Conservation (phyloP, 2,797 vertebrate species). For the Sarcoramphus papa region DNA sequence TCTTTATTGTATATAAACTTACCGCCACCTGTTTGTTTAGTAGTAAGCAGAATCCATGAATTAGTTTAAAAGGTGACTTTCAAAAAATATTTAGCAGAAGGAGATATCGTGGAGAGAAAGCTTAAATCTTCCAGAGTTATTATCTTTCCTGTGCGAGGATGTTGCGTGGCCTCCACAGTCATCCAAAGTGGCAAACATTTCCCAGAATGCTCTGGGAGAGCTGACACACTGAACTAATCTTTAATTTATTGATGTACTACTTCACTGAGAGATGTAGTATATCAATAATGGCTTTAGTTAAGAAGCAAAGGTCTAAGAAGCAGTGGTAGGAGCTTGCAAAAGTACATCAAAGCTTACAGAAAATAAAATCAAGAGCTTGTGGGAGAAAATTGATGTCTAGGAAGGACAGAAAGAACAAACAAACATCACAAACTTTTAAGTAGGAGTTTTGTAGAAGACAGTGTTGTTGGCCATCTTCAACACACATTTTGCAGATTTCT, state of each 20-base stretch:
- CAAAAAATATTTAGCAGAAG: constrained; percentile 17
- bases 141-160: background rate
- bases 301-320: constrained; percentile 69
- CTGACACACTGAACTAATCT: constrained; percentile 69
- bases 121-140: constrained; percentile 18
- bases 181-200: constrained; percentile 33
- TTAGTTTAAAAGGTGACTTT: constrained; percentile 47
- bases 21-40: background rate
- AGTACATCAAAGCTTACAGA: constrained; percentile 59
- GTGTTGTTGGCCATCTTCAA: background rate
- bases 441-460: background rate
- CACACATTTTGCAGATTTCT: background rate
- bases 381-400: constrained; percentile 61
- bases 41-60: background rate
- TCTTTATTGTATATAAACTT: background rate
- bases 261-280: constrained; percentile 58
- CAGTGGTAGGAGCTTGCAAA: constrained; percentile 37
- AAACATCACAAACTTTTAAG: constrained; percentile 52
- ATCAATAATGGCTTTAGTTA: constrained; percentile 73
- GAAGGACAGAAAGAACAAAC: constrained; percentile 56
- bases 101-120: background rate
- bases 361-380: constrained; percentile 61
- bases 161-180: constrained; percentile 31
- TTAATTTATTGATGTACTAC: constrained; percentile 72
- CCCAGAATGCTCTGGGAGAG: constrained; percentile 58